Percentiles rank a stretch among this genome's conserved stretches.
Evolutionary conservation across 2,888 invertebrate species (phyloP).

Genomic region (Orchesella flavescens): DNA sequence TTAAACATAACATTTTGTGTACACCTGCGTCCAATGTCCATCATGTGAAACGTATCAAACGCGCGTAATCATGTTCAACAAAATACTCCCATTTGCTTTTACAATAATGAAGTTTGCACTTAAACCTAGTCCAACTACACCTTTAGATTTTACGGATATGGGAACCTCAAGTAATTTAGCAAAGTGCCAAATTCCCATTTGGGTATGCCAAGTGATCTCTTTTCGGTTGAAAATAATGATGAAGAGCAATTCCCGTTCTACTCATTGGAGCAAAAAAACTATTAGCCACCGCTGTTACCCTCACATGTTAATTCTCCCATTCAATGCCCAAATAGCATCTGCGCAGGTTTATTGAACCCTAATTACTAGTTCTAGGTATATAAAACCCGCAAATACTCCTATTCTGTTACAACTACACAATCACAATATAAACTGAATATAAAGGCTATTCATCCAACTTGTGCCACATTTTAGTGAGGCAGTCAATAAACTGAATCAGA

Average conservation of each 20-base stretch:
- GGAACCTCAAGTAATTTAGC: constrained; percentile 27
- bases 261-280: constrained; percentile 19
- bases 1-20: too few species aligned
- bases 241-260: constrained; percentile 15
- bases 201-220: not conserved
- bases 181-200: constrained; percentile 44
- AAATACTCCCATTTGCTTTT: constrained; percentile 22
- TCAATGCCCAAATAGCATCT: not conserved
- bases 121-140: too few species aligned
- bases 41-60: too few species aligned
- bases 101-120: not conserved
- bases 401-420: constrained; percentile 5
- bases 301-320: constrained; percentile 27
- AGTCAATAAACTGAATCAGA: constrained; percentile 49
- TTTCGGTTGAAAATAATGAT: constrained; percentile 42
- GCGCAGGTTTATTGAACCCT: constrained; percentile 56
- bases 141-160: too few species aligned
- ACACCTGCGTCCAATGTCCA: too few species aligned
- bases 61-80: too few species aligned
- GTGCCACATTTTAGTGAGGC: constrained; percentile 30
- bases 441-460: constrained; percentile 21
- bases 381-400: not conserved
- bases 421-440: constrained; percentile 25
- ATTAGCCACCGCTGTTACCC: constrained; percentile 40
- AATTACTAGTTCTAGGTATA: constrained; percentile 33